A percentile compares a stretch with the other conserved stretches of the same genome.
Evolutionary conservation across 2,113 vertebrate species (phyloP).

Genomic region (Tympanuchus pallidicinctus): DNA sequence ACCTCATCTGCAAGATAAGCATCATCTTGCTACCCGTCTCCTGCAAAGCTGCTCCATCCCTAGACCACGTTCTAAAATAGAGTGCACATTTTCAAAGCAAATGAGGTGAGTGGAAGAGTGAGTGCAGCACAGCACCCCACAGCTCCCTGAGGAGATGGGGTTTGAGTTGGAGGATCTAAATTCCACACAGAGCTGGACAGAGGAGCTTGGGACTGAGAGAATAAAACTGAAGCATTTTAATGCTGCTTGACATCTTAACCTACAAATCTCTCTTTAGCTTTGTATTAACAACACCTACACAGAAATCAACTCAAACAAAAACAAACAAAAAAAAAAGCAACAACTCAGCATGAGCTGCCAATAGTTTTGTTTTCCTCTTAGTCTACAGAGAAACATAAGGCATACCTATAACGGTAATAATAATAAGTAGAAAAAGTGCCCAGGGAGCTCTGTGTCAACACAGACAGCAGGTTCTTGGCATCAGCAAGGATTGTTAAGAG

Average conservation of each 20-base stretch:
- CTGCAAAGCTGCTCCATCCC: background rate
- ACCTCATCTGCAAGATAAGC: background rate
- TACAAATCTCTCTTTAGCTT: background rate
- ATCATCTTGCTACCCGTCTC: fast-evolving
- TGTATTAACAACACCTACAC: background rate
- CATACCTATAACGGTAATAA: background rate
- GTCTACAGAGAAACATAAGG: background rate
- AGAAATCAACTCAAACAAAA: background rate
- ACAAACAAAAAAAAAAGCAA: background rate
- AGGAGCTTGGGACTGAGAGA: background rate
- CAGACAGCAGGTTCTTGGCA: background rate
- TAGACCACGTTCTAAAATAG: background rate
- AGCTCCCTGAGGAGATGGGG: background rate
- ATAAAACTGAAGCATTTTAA: background rate
- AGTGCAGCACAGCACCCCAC: background rate
- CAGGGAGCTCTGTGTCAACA: background rate
- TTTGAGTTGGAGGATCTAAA: background rate
- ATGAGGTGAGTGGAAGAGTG: background rate
- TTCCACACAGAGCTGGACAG: background rate
- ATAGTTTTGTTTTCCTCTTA: background rate
- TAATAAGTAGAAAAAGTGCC: background rate
- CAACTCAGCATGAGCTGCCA: background rate
- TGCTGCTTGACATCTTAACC: background rate
- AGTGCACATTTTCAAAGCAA: background rate
- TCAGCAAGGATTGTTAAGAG: background rate